Conservation (phyloP, 2,113 vertebrate genomes). For the Dipodomys stephensi region DNA sequence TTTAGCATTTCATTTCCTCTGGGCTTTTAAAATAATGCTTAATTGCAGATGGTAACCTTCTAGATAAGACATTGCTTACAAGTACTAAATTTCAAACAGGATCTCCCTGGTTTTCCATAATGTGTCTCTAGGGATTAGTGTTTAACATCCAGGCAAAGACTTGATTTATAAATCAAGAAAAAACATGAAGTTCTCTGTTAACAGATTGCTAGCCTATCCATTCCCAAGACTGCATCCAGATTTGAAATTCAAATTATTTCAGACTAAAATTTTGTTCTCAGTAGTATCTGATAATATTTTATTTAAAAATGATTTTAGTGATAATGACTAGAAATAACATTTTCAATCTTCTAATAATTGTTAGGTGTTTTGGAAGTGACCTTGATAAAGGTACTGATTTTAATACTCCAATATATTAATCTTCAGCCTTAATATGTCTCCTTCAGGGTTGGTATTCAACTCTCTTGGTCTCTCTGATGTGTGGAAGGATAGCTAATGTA, state of each 20-base stretch:
- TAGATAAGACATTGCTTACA: conserved; percentile 58
- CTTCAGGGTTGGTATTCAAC: neutral
- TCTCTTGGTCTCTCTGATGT: neutral
- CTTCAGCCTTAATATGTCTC: no score
- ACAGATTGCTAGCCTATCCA: neutral
- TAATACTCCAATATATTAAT: neutral
- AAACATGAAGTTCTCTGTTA: neutral
- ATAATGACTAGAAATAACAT: neutral
- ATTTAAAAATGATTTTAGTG: conserved; percentile 26
- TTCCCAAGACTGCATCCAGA: conserved; percentile 6
- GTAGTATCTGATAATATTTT: neutral
- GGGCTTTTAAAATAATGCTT: conserved; percentile 69
- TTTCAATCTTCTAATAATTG: neutral
- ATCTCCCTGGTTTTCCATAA: conserved; percentile 51
- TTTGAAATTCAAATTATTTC: conserved; percentile 48
- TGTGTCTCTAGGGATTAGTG: neutral
- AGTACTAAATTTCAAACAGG: conserved; percentile 68
- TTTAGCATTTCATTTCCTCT: conserved; percentile 75
- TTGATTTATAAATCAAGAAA: conserved; percentile 34
- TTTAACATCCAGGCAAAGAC: conserved; percentile 40
- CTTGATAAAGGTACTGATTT: neutral
- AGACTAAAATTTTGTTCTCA: conserved; percentile 41
- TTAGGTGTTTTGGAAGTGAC: neutral
- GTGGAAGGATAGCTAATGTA: neutral
- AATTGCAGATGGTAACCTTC: conserved; percentile 76